phyloP scores from a whole-genome alignment of 2,113 vertebrate species.

The human (Homo sapiens) region DNA sequence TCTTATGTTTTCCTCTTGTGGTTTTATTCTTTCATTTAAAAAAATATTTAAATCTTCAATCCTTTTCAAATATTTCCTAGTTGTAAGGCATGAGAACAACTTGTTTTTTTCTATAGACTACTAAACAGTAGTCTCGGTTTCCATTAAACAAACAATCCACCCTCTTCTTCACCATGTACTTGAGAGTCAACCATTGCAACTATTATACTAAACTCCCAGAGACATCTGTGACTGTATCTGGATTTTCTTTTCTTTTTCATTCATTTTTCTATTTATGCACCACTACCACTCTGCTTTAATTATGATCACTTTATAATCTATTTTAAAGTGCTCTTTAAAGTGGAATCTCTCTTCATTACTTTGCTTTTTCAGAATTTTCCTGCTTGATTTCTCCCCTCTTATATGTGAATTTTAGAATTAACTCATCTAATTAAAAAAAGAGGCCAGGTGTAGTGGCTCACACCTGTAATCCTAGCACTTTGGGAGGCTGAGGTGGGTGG shows the following conservation, averaged over 20 bases:
- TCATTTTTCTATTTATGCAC: background rate
- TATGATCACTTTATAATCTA: background rate
- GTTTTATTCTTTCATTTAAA: background rate
- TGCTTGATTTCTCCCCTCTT: background rate
- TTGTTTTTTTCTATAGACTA: background rate
- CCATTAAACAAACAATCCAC: background rate
- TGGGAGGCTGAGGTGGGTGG: too few relatives aligned
- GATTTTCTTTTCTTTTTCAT: background rate
- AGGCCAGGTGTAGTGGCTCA: too few relatives aligned
- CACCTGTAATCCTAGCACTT: too few relatives aligned
- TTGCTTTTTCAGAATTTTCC: background rate
- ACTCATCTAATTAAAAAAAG: background rate
- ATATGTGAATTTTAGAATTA: slow-evolving; percentile 10
- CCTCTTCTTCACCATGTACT: background rate
- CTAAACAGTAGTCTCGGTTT: background rate
- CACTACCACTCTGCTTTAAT: background rate
- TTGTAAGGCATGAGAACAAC: background rate
- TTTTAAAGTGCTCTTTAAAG: background rate
- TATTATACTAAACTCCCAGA: background rate
- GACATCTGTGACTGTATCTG: background rate
- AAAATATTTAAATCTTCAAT: slow-evolving; percentile 3
- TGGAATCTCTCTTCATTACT: background rate
- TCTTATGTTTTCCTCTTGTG: background rate
- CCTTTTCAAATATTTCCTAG: background rate
- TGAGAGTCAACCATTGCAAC: background rate